These are phyloP conservation scores for Unio pictorum DNA, from an alignment of 2,888 invertebrate genomes.

Conservation along the genomic window DNA sequence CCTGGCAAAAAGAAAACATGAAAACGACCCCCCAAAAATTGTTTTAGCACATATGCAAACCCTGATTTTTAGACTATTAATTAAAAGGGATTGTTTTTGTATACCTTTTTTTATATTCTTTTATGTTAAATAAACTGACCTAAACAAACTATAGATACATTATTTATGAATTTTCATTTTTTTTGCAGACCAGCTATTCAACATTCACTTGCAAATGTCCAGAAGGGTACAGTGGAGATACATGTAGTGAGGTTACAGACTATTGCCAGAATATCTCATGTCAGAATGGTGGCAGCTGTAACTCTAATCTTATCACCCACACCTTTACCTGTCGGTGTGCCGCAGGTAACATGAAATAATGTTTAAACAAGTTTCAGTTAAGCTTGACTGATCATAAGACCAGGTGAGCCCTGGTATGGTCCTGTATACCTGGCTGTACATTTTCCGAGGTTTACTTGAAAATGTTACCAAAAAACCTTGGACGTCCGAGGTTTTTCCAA, in stretches of 20 bases:
- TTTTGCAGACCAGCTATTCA: constrained; percentile 33
- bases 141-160: background rate
- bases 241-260: constrained; percentile 53
- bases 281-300: constrained; percentile 52
- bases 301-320: constrained; percentile 16
- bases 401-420: background rate
- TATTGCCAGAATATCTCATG: constrained; percentile 56
- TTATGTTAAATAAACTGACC: too few species aligned
- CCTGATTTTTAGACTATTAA: too few species aligned
- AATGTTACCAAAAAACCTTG: too few species aligned
- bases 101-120: too few species aligned
- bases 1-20: too few species aligned
- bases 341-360: constrained; percentile 34
- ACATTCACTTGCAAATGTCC: constrained; percentile 79
- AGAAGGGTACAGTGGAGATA: constrained; percentile 50
- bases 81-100: too few species aligned
- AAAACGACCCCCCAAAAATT: too few species aligned
- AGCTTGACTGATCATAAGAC: background rate
- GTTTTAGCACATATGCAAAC: too few species aligned
- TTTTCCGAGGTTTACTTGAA: too few species aligned
- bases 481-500: too few species aligned
- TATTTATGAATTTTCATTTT: constrained; percentile 1
- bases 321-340: constrained; percentile 43
- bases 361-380: background rate
- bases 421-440: too few species aligned